Percentiles rank a stretch among this genome's conserved stretches.
These are phyloP conservation scores for Boloria euphrosyne DNA, from an alignment of 2,888 invertebrate species.

Conservation along the genomic window DNA sequence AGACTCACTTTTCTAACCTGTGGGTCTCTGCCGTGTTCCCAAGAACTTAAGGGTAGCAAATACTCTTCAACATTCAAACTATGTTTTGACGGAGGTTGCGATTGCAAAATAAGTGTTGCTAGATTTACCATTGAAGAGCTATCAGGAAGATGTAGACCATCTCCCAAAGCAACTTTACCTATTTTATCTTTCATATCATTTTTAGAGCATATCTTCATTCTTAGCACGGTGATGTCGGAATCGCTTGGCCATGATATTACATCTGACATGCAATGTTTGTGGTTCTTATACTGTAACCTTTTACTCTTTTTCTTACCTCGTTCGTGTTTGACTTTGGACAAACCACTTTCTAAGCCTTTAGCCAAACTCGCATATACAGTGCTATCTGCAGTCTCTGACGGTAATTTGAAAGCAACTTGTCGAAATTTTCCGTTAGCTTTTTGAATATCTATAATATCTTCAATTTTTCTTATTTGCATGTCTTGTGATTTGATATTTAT, in stretches of 20 bases:
- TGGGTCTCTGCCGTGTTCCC: slow-evolving; percentile 66
- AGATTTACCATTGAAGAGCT: slow-evolving; percentile 83
- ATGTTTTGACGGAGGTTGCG: slow-evolving; percentile 64
- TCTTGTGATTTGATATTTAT: slow-evolving; percentile 47
- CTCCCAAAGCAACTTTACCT: slow-evolving; percentile 75
- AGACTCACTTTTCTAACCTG: slow-evolving; percentile 28
- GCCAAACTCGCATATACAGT: slow-evolving; percentile 55
- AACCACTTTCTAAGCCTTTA: slow-evolving; percentile 64
- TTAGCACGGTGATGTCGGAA: slow-evolving; percentile 82
- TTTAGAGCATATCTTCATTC: slow-evolving; percentile 71
- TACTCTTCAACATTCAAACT: slow-evolving; percentile 71
- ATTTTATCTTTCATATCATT: slow-evolving; percentile 71
- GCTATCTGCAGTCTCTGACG: slow-evolving; percentile 54
- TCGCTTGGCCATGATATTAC: slow-evolving; percentile 80
- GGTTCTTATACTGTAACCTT: slow-evolving; percentile 53
- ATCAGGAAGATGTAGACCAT: slow-evolving; percentile 80
- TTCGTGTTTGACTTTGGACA: slow-evolving; percentile 50
- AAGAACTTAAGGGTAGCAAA: slow-evolving; percentile 80
- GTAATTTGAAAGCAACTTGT: slow-evolving; percentile 67
- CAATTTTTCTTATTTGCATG: slow-evolving; percentile 66
- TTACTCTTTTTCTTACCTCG: slow-evolving; percentile 50
- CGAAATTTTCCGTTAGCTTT: slow-evolving; percentile 67
- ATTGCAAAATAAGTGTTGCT: slow-evolving; percentile 77
- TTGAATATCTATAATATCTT: slow-evolving; percentile 74
- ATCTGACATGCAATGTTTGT: slow-evolving; percentile 57